Conservation (phyloP, 2,888 invertebrate genomes). For the Ditula angustiorana region DNA sequence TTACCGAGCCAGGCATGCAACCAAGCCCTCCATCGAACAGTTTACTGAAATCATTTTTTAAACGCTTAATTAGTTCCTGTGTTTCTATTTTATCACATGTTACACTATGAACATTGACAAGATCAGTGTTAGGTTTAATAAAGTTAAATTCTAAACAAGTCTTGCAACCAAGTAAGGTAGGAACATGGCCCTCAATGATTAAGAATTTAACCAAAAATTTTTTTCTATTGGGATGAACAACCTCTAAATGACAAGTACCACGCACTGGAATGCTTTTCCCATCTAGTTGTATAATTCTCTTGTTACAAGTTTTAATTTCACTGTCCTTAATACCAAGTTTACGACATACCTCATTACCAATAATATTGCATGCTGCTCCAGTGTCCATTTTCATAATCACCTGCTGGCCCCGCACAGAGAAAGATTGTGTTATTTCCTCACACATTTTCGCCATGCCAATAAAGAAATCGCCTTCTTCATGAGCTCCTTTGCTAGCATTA, state of each 20-base stretch:
- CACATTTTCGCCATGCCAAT: neutral
- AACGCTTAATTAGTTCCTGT: neutral
- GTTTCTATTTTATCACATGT: neutral
- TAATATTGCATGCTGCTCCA: neutral
- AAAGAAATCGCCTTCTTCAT: neutral
- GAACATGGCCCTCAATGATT: neutral
- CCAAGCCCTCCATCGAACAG: constrained; percentile 25
- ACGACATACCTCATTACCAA: neutral
- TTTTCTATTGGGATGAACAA: neutral
- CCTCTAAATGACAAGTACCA: neutral
- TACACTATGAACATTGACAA: neutral
- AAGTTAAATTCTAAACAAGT: neutral
- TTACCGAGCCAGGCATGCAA: constrained; percentile 22
- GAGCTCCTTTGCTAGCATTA: neutral
- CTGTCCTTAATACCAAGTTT: no score
- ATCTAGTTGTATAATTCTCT: neutral
- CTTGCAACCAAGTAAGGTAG: neutral
- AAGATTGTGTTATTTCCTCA: neutral
- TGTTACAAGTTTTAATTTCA: neutral
- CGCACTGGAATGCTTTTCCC: neutral
- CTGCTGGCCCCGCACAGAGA: neutral
- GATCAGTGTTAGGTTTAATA: neutral
- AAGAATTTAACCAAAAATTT: neutral
- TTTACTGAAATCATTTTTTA: no score
- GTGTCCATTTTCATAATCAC: neutral